These are phyloP conservation scores for Coenobita brevimanus DNA, from an alignment of 1,140 invertebrate species.

Conservation along the genomic window DNA sequence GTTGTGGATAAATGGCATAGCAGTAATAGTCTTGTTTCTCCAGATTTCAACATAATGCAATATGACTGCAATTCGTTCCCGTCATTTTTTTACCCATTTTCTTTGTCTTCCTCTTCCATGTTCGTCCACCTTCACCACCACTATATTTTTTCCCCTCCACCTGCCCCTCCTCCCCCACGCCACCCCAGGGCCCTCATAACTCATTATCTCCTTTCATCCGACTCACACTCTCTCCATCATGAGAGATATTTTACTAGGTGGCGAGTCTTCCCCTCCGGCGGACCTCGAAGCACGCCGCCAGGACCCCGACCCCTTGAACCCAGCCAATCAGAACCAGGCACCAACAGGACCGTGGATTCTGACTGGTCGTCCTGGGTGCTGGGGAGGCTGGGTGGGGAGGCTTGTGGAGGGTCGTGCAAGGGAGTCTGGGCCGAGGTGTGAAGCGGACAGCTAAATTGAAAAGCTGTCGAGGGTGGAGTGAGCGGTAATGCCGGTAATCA, in stretches of 20 bases:
- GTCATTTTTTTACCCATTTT: neutral
- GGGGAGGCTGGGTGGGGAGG: neutral
- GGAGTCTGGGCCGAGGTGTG: constrained; percentile 30
- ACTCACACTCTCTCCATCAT: constrained; percentile 49
- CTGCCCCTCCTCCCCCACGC: neutral
- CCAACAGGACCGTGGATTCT: neutral
- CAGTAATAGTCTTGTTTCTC: neutral
- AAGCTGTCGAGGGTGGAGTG: constrained; percentile 48
- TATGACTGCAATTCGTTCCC: neutral
- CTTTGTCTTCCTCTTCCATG: neutral
- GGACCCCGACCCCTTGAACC: neutral
- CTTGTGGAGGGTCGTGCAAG: neutral
- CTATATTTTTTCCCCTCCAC: neutral
- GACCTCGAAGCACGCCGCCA: constrained; percentile 6
- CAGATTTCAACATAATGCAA: neutral
- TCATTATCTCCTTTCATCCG: constrained; percentile 53
- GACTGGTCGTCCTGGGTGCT: neutral
- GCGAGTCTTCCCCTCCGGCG: constrained; percentile 32
- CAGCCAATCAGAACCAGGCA: neutral
- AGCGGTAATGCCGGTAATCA: constrained; percentile 47
- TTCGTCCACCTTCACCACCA: neutral
- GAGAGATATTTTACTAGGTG: constrained; percentile 50
- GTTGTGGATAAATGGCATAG: too few species aligned
- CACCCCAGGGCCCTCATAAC: constrained; percentile 24
- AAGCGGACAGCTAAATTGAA: constrained; percentile 52